Percentiles rank a stretch among this genome's conserved stretches.
These are phyloP conservation scores for Spatula clypeata DNA, from an alignment of 2,797 vertebrate genomes.

Conservation along the genomic window DNA sequence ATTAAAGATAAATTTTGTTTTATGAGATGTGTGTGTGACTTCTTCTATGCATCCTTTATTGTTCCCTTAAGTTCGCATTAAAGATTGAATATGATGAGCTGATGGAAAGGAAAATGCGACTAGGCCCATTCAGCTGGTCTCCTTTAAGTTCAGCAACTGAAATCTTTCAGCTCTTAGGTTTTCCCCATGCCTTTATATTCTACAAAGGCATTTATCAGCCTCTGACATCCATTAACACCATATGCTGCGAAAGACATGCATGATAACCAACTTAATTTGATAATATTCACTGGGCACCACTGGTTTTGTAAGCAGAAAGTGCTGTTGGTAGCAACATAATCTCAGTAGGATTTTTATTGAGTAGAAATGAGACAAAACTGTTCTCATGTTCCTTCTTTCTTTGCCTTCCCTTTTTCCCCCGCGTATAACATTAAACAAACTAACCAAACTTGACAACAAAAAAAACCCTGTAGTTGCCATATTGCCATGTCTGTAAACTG, in stretches of 20 bases:
- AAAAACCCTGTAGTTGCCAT: not conserved
- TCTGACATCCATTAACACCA: constrained; percentile 3
- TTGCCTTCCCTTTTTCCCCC: not conserved
- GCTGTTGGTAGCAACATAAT: constrained; percentile 34
- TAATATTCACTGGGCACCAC: not conserved
- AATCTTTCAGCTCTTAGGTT: not conserved
- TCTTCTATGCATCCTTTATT: constrained; percentile 71
- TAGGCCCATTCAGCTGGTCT: not conserved
- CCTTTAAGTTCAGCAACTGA: not conserved
- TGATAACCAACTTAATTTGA: constrained; percentile 11
- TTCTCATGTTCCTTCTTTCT: constrained; percentile 40
- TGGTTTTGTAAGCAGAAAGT: not conserved
- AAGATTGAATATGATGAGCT: not conserved
- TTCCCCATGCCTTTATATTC: not conserved
- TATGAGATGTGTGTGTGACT: constrained; percentile 84
- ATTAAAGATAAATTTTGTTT: constrained; percentile 99
- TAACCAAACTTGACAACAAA: constrained; percentile 37
- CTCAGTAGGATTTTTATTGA: constrained; percentile 34
- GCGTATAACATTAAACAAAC: constrained; percentile 27
- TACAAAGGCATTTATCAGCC: constrained; percentile 6
- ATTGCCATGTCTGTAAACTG: constrained; percentile 23
- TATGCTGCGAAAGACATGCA: constrained; percentile 7
- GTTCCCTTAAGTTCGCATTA: not conserved
- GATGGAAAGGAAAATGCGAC: not conserved
- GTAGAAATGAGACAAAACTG: constrained; percentile 43